Conservation (phyloP, 2,113 vertebrate genomes). For the Neofelis nebulosa region DNA sequence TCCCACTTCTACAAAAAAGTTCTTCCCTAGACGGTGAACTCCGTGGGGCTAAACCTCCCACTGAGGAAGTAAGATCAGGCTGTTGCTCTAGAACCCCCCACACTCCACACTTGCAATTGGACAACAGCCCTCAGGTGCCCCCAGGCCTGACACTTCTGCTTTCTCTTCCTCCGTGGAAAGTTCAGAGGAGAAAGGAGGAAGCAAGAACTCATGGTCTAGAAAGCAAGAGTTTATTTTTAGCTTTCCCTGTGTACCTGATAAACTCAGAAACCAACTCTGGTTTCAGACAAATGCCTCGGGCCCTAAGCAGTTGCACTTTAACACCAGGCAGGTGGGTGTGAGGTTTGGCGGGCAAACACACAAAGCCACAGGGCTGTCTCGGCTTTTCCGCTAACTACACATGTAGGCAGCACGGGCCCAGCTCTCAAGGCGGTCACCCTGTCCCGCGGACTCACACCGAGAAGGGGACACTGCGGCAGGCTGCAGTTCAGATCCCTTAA, state of each 20-base stretch:
- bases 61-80: fast-evolving
- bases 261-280: neutral
- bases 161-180: slow-evolving; percentile 65
- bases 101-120: neutral
- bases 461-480: neutral
- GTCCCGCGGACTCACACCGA: neutral
- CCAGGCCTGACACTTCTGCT: slow-evolving; percentile 64
- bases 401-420: neutral
- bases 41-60: neutral
- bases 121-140: neutral
- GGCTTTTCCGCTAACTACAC: neutral
- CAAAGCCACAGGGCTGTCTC: neutral
- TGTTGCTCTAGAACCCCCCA: neutral
- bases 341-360: neutral
- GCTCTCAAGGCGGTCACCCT: neutral
- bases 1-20: neutral
- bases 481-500: neutral
- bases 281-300: neutral
- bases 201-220: slow-evolving; percentile 53
- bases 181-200: slow-evolving; percentile 64
- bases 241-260: neutral
- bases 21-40: neutral
- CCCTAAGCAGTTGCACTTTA: neutral
- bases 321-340: neutral
- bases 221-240: slow-evolving; percentile 55